A percentile compares a stretch with the other conserved stretches of the same genome.
These are phyloP conservation scores for Ochotona curzoniae DNA, from an alignment of 2,113 vertebrate genomes.

Conservation along the genomic window DNA sequence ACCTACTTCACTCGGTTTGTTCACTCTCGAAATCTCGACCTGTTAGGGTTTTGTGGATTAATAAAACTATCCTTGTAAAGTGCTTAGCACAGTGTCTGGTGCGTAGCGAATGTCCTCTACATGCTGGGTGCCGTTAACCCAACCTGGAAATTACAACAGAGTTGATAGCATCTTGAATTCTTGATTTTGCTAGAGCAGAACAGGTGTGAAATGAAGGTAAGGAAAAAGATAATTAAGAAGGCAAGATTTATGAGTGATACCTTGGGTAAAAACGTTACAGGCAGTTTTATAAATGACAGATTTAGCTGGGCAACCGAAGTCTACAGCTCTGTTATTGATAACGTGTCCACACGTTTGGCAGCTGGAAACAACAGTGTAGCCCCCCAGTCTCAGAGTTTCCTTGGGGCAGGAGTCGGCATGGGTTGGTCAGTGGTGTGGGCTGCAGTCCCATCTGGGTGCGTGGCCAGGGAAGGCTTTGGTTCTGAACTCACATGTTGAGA, in stretches of 20 bases:
- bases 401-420: background rate
- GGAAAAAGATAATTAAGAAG: slow-evolving; percentile 6
- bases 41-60: background rate
- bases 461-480: background rate
- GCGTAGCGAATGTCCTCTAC: background rate
- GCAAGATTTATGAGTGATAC: background rate
- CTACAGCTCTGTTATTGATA: background rate
- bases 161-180: background rate
- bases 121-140: background rate
- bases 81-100: background rate
- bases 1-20: background rate
- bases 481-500: background rate
- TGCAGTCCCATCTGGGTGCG: background rate
- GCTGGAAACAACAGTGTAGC: background rate
- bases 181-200: slow-evolving; percentile 55
- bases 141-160: background rate
- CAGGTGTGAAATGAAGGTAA: background rate
- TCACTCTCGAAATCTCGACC: background rate
- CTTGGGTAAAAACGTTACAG: background rate
- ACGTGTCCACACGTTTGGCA: background rate
- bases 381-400: background rate
- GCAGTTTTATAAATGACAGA: background rate
- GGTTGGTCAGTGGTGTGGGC: background rate
- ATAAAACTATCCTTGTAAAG: slow-evolving; percentile 3
- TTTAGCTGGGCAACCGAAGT: background rate